Conservation (phyloP, 2,888 invertebrate species). For the Galeopsomyia nigrocyanea region DNA sequence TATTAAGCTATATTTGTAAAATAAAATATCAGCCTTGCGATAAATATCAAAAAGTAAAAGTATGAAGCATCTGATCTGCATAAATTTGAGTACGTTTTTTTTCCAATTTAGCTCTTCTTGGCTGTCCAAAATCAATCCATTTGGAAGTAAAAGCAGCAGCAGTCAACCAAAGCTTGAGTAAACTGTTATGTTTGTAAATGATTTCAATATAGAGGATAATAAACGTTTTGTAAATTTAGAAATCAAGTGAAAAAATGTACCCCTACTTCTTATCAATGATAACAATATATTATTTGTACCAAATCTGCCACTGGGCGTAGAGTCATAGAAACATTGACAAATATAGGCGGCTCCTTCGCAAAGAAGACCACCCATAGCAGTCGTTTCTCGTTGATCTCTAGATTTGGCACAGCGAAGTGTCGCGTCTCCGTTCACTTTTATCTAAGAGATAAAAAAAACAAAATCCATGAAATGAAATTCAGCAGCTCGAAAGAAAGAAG, state of each 20-base stretch:
- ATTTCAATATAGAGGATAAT: no score
- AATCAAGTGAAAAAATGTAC: no score
- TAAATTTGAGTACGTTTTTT: conserved; percentile 48
- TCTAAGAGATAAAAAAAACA: conserved; percentile 72
- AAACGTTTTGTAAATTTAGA: no score
- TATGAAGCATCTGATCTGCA: no score
- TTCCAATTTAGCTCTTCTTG: conserved; percentile 71
- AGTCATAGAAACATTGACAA: conserved; percentile 97
- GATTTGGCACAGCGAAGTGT: conserved; percentile 93
- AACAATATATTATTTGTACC: conserved; percentile 78
- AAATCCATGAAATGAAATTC: not conserved
- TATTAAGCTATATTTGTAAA: no score
- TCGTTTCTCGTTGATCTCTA: conserved; percentile 74
- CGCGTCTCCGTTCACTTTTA: conserved; percentile 90
- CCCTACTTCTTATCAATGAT: conserved; percentile 7
- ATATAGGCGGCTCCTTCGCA: conserved; percentile 96
- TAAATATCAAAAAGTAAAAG: no score
- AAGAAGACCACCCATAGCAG: conserved; percentile 76
- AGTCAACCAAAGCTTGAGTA: not conserved
- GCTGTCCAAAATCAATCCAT: conserved; percentile 85
- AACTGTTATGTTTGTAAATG: conserved; percentile 41
- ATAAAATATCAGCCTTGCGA: no score
- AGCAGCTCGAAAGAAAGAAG: conserved; percentile 13
- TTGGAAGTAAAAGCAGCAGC: conserved; percentile 19
- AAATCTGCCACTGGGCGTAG: conserved; percentile 96